These are phyloP conservation scores for Scolopax bukidnonensis DNA, from an alignment of 2,797 vertebrate species.

Conservation along the genomic window DNA sequence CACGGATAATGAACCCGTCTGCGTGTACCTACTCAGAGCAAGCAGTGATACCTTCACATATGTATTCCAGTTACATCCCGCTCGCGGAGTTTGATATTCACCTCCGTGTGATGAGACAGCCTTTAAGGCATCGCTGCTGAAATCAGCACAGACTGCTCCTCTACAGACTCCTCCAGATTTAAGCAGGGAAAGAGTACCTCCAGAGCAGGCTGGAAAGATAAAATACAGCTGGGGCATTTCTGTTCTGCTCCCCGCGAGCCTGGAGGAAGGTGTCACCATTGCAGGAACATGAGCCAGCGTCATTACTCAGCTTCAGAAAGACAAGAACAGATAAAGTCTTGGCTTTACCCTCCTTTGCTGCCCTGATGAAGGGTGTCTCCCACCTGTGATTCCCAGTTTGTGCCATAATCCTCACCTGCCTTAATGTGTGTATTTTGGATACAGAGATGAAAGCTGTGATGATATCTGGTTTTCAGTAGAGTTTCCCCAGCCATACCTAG, in stretches of 20 bases:
- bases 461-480: not conserved
- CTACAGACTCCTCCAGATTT: not conserved
- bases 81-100: not conserved
- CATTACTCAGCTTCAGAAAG: not conserved
- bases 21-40: not conserved
- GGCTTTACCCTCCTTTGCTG: not conserved
- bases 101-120: not conserved
- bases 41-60: not conserved
- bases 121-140: not conserved
- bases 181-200: not conserved
- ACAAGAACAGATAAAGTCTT: not conserved
- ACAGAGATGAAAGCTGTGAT: not conserved
- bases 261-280: not conserved
- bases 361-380: not conserved
- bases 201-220: not conserved
- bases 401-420: not conserved
- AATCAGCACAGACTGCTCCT: not conserved
- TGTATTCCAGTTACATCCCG: not conserved
- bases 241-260: not conserved
- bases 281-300: not conserved
- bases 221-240: not conserved
- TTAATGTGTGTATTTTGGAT: conserved; percentile 3
- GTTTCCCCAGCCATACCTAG: not conserved
- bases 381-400: not conserved
- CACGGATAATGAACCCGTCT: not conserved